Evolutionary conservation across 2,888 invertebrate species (phyloP).

Genomic region (Pseudococcus longispinus): DNA sequence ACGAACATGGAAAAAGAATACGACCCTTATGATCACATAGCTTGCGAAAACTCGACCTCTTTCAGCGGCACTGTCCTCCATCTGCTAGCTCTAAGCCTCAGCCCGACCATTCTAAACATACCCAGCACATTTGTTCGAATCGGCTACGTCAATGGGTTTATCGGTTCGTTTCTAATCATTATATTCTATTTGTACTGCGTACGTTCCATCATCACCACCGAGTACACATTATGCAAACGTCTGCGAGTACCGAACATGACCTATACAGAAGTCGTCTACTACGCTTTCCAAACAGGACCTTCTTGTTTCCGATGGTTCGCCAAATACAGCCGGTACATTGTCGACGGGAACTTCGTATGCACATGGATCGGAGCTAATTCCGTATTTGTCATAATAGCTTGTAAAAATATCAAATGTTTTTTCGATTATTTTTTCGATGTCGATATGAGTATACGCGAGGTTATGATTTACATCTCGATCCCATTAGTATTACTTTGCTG

Average conservation of each 20-base stretch:
- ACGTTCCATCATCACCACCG: conserved; percentile 36
- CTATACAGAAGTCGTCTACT: conserved; percentile 25
- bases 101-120: conserved; percentile 48
- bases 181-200: conserved; percentile 43
- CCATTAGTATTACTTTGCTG: conserved; percentile 49
- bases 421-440: conserved; percentile 50
- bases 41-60: conserved; percentile 36
- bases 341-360: conserved; percentile 41
- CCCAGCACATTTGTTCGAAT: conserved; percentile 35
- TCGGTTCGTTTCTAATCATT: conserved; percentile 48
- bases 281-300: conserved; percentile 46
- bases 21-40: conserved; percentile 37
- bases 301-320: neutral
- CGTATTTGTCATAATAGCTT: conserved; percentile 34
- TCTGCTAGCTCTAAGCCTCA: conserved; percentile 20
- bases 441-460: conserved; percentile 10
- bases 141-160: conserved; percentile 47
- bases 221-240: conserved; percentile 49
- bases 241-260: conserved; percentile 18
- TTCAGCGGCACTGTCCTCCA: conserved; percentile 39
- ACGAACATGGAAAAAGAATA: neutral
- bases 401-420: conserved; percentile 41
- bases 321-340: conserved; percentile 42
- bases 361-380: conserved; percentile 51
- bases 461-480: conserved; percentile 24